phyloP scores from a whole-genome alignment of 2,888 invertebrate species.

The Eupithecia abbreviata region DNA sequence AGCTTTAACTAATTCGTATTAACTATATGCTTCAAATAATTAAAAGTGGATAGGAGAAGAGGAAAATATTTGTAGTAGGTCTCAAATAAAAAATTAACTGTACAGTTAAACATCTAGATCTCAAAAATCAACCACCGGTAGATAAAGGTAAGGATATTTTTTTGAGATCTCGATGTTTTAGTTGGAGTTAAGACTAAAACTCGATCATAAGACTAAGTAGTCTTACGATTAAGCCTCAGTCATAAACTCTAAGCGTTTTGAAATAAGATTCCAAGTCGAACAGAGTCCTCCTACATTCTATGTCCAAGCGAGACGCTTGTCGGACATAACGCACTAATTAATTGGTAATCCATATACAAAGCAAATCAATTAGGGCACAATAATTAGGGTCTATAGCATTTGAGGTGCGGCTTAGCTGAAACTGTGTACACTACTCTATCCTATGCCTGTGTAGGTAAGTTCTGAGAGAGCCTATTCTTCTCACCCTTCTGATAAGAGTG shows the following conservation, averaged over 20 bases:
- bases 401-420: conserved; percentile 47
- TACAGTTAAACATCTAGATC: background rate
- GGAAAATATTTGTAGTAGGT: too few relatives aligned
- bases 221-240: too few relatives aligned
- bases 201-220: too few relatives aligned
- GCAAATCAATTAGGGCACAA: conserved; percentile 79
- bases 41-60: too few relatives aligned
- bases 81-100: too few relatives aligned
- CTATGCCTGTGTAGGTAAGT: background rate
- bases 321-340: conserved; percentile 73
- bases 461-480: background rate
- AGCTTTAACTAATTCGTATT: too few relatives aligned
- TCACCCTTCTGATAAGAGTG: background rate
- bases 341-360: conserved; percentile 79
- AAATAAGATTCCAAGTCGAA: conserved; percentile 7
- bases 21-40: too few relatives aligned
- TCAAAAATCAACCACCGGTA: background rate
- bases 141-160: too few relatives aligned
- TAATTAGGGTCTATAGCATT: conserved; percentile 66
- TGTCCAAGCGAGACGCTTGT: conserved; percentile 45
- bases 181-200: too few relatives aligned
- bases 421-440: conserved; percentile 14
- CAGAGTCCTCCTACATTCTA: background rate
- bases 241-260: background rate
- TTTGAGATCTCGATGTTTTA: too few relatives aligned